Percentiles rank a stretch among this genome's conserved stretches.
phyloP scores from a whole-genome alignment of 2,797 vertebrate species.

The Scolopax rusticola region DNA sequence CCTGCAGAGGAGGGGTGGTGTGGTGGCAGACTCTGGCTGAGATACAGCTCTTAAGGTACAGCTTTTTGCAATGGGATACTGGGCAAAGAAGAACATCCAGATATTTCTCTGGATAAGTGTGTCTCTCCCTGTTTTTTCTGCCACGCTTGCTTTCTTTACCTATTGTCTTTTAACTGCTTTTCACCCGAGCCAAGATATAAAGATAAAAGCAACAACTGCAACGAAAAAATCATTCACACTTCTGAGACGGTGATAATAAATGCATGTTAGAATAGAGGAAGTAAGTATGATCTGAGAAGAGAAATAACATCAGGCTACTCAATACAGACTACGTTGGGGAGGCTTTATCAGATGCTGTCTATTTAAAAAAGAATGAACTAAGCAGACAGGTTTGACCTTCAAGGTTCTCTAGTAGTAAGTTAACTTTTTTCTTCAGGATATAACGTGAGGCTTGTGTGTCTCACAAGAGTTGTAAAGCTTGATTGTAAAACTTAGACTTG shows the following conservation, averaged over 20 bases:
- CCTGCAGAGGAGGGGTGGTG: background rate
- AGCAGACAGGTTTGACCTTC: background rate
- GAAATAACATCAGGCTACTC: background rate
- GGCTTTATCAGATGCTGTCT: background rate
- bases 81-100: background rate
- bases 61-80: background rate
- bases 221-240: background rate
- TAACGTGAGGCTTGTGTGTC: background rate
- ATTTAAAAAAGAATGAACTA: background rate
- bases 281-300: background rate
- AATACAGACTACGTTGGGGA: accelerated
- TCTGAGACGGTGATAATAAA: background rate
- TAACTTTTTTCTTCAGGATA: background rate
- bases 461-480: background rate
- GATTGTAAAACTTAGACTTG: background rate
- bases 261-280: background rate
- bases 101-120: background rate
- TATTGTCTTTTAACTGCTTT: background rate
- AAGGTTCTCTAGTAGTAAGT: background rate
- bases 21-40: background rate
- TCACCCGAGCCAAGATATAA: background rate
- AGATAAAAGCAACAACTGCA: background rate
- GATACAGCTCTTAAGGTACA: accelerated
- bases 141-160: background rate
- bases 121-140: background rate